These are phyloP conservation scores for Pyrrhia umbra DNA, from an alignment of 2,888 invertebrate species.

Conservation along the genomic window DNA sequence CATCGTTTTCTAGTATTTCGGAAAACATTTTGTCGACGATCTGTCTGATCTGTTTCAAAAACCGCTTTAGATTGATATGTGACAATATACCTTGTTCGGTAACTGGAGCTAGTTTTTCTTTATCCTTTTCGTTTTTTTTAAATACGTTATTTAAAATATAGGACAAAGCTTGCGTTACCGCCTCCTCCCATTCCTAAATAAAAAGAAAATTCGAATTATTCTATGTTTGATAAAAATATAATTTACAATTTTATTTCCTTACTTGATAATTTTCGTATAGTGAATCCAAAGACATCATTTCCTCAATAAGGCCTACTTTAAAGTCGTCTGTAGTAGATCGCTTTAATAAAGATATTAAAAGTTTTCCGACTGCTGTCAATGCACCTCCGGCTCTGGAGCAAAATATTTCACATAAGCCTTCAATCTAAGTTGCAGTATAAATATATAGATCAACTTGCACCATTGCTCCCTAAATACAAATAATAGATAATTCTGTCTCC, in stretches of 20 bases:
- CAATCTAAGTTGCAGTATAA: too few species aligned
- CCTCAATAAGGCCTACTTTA: slow-evolving; percentile 80
- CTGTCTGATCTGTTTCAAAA: slow-evolving; percentile 81
- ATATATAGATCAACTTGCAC: too few species aligned
- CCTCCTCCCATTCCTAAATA: slow-evolving; percentile 94
- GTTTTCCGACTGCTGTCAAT: slow-evolving; percentile 75
- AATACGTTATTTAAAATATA: slow-evolving; percentile 91
- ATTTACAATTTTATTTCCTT: slow-evolving; percentile 45
- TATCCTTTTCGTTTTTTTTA: slow-evolving; percentile 92
- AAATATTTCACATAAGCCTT: neutral
- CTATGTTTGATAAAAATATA: too few species aligned
- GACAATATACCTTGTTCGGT: slow-evolving; percentile 85
- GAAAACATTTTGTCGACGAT: slow-evolving; percentile 80
- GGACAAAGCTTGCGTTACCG: slow-evolving; percentile 92
- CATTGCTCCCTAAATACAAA: too few species aligned
- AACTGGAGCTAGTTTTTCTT: slow-evolving; percentile 89
- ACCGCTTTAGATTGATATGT: slow-evolving; percentile 83
- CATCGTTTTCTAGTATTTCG: slow-evolving; percentile 62
- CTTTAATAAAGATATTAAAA: slow-evolving; percentile 76
- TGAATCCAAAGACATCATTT: slow-evolving; percentile 81
- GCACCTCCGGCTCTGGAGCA: slow-evolving; percentile 79
- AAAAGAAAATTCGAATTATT: neutral
- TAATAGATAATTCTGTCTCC: too few species aligned
- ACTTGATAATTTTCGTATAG: slow-evolving; percentile 84
- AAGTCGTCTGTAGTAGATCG: slow-evolving; percentile 73